Base-by-base conservation (phyloP, 2,113 vertebrate species). In the Embiotoca jacksoni region DNA sequence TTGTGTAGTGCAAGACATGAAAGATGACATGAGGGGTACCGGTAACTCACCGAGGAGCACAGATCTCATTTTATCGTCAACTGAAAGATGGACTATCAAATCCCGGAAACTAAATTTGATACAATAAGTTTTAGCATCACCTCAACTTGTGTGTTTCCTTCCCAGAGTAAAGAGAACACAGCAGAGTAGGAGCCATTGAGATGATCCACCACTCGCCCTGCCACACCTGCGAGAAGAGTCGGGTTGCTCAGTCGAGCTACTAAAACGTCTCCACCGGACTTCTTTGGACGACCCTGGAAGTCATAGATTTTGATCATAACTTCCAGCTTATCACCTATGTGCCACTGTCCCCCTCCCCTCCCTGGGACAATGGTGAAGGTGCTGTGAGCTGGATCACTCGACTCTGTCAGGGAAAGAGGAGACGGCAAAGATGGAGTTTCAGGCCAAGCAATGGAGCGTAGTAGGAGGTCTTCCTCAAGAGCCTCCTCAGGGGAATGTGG, bases 101-200 rank as follows among this genome's bases (percentile, higher is more conserved):
- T 9, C 8, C 8, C 8, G 2, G 8, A 39, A 6, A 6, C 37
- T 8, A 1, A 7, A 41, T 41, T 41, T 41, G 10, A 41, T 7
- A 50, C n/a, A 0, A 33, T 13, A 33, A 50, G 6, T 6, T 50
- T 33, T 0, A 39, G 83, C 0, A 75, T 96, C 58, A 99, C 85
- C 39, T 97, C 95, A 69, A 98, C 95, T 58, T 85, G 75, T 2
- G 96, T 93, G 6, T 64, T 90, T 69, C 97, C 98, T 3, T 95
- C 91, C 98, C 97, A 99, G 63, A 95, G 94, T 84, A 99, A 91
- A 39, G 95, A 93, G 39, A 98, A 98, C 46, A 96, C 84, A 23
- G 96, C 88, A 39, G 94, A 95, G 84, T 97, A 99, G 81, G 92
- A 91, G 11, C 97, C 97, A 4, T 98, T 95, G 33, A 86, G 92